Percentiles rank a stretch among this genome's conserved stretches.
phyloP scores from a whole-genome alignment of 2,888 invertebrate genomes.

The Leucoptera coffeella region DNA sequence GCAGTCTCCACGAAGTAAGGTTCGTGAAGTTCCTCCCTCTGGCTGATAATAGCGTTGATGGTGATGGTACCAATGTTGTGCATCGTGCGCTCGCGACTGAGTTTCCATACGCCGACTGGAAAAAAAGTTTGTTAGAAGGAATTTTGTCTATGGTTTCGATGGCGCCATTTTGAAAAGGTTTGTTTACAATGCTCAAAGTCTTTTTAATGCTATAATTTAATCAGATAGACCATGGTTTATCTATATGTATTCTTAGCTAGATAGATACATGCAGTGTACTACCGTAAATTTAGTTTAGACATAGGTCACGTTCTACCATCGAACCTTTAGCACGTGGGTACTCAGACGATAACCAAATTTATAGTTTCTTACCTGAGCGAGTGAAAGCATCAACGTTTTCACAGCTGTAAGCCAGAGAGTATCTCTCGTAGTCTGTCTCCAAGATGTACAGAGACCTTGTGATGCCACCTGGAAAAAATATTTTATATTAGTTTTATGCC shows the following conservation, averaged over 20 bases:
- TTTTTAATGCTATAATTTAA: too few species aligned
- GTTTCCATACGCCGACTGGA: constrained; percentile 31
- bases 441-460: constrained; percentile 42
- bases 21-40: constrained; percentile 17
- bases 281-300: too few species aligned
- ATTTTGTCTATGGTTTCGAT: background rate
- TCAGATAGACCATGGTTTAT: too few species aligned
- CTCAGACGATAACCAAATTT: too few species aligned
- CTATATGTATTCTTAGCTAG: too few species aligned
- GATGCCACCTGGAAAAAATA: constrained; percentile 13
- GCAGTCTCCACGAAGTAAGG: constrained; percentile 19
- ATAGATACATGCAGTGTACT: too few species aligned
- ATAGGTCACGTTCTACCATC: too few species aligned
- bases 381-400: constrained; percentile 16
- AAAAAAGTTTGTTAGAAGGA: constrained; percentile 2
- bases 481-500: too few species aligned
- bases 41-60: constrained; percentile 14
- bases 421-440: constrained; percentile 57
- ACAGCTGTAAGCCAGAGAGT: constrained; percentile 62
- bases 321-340: too few species aligned
- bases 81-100: constrained; percentile 22
- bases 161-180: too few species aligned
- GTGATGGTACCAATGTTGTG: constrained; percentile 8
- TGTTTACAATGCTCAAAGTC: too few species aligned
- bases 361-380: constrained; percentile 22